Conservation (phyloP, 2,113 vertebrate species). For the Ammodramus savannarum region DNA sequence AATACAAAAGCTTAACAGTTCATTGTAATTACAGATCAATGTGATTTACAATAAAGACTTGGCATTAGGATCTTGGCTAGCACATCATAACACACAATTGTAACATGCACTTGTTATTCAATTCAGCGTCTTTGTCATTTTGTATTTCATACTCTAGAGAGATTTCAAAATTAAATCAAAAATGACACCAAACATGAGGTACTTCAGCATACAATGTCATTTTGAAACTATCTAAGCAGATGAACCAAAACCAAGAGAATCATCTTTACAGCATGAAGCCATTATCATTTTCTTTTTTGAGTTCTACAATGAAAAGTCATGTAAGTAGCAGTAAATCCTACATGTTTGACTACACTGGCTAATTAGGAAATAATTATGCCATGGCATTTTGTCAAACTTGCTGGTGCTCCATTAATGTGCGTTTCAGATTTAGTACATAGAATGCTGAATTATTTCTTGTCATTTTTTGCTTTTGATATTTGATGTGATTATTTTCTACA, state of each 20-base stretch:
- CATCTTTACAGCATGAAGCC: slow-evolving; percentile 2
- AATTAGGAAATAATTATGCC: slow-evolving; percentile 63
- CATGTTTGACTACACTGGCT: slow-evolving; percentile 57
- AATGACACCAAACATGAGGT: not conserved
- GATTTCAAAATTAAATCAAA: slow-evolving; percentile 46
- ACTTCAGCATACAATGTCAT: not conserved
- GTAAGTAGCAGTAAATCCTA: slow-evolving; percentile 61
- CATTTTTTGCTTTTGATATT: not conserved
- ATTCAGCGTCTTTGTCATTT: slow-evolving; percentile 12
- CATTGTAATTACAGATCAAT: not conserved
- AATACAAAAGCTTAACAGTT: not conserved
- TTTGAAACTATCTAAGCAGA: slow-evolving; percentile 19
- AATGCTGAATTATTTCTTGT: not conserved
- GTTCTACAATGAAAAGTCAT: slow-evolving; percentile 40
- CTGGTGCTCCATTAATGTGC: slow-evolving; percentile 8
- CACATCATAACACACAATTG: not conserved
- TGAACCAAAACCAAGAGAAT: slow-evolving; percentile 8
- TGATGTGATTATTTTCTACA: not conserved
- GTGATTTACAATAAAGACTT: slow-evolving; percentile 5
- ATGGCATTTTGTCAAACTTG: slow-evolving; percentile 55
- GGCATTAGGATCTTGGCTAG: not conserved
- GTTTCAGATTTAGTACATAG: slow-evolving; percentile 20
- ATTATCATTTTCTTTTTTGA: slow-evolving; percentile 15
- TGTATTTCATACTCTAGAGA: slow-evolving; percentile 3
- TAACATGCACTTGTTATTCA: slow-evolving; percentile 9